phyloP scores from a whole-genome alignment of 2,113 vertebrate species.

The Promerops cafer region DNA sequence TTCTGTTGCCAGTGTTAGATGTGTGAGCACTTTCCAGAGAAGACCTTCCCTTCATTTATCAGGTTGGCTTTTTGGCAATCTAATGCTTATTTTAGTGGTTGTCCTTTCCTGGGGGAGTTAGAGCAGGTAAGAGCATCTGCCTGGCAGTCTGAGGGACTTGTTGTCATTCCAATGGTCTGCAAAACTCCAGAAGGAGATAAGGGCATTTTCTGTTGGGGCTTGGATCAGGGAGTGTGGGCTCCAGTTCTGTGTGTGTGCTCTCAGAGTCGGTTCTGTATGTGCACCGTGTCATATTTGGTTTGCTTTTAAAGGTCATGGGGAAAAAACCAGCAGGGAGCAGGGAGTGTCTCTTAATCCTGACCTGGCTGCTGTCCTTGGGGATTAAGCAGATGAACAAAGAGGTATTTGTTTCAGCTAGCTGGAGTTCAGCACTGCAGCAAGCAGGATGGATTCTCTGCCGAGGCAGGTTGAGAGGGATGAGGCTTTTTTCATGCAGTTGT shows the following conservation, averaged over 20 bases:
- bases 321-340: neutral
- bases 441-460: neutral
- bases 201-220: neutral
- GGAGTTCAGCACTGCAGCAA: neutral
- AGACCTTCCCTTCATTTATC: neutral
- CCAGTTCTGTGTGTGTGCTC: neutral
- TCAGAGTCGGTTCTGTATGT: neutral
- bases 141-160: neutral
- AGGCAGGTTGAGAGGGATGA: neutral
- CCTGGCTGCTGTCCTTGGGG: neutral
- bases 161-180: neutral
- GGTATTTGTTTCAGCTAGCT: neutral
- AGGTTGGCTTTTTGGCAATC: neutral
- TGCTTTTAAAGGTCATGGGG: neutral
- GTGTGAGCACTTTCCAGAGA: neutral
- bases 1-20: neutral
- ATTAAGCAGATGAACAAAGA: neutral
- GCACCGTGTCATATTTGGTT: neutral
- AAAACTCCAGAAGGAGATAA: neutral
- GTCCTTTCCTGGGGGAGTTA: neutral
- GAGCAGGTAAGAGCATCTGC: neutral
- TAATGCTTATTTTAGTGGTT: neutral
- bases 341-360: neutral
- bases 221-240: rapidly evolving
- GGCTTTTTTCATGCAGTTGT: neutral